Evolutionary conservation across 2,113 vertebrate genomes (phyloP), one percentile per base, ranked within the genome.

Genomic region (Puntigrus tetrazona): DNA sequence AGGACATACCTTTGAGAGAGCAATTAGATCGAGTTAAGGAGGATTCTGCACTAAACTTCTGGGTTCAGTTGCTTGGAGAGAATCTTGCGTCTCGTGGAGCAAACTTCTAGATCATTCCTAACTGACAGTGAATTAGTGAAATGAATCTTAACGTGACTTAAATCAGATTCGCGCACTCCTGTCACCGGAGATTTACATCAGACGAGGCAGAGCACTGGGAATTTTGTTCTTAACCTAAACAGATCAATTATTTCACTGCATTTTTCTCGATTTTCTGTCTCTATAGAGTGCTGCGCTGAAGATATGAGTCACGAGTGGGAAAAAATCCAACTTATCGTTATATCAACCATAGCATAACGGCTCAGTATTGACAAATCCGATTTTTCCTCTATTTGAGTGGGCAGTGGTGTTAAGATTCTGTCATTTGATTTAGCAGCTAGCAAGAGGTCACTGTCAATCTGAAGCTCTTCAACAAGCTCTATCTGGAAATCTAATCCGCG

Each of bases 381-480:
- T 87, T 85, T 86, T 61, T 57, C 59, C 41, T 59, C 65, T 50
- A 67, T 77, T 80, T 81, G 55, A 84, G 73, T 57, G 57, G 25
- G 43, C 85, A 86, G 84, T 74, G 78, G 77, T 82, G 82, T 86
- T 88, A 86, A 85, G 70, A 86, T 88, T 78, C 78, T 84, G 86
- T 86, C 85, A 85, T 88, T 79, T 87, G 79, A 84, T 84, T 70
- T 82, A 76, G 59, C 73, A 84, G 82, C 78, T 61, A 85, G 84
- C 81, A 85, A 89, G 81, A 85, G 88, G 85, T 89, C 85, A 78
- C 29, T 84, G 87, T 89, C 87, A 88, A 75, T 87, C 87, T 82
- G 45, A 74, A 83, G 76, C 87, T 87, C 84, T 84, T 86, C 84
- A 88, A 85, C 81, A 74, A 36, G 83, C 72, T 55, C 73, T 87